phyloP scores from a whole-genome alignment of 2,888 invertebrate species.

The Physocephala rufipes region DNA sequence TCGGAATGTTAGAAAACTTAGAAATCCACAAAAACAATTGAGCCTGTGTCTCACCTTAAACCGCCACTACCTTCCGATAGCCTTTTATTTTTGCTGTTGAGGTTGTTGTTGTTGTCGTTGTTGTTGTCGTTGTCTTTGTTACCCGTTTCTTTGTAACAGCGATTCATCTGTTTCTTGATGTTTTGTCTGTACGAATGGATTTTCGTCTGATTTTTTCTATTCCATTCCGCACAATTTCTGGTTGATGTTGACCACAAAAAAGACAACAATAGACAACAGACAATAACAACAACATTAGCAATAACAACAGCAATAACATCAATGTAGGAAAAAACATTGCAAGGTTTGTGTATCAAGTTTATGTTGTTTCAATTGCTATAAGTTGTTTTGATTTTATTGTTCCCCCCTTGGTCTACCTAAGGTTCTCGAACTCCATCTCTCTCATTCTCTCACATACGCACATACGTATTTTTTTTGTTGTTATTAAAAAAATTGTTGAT shows the following conservation, averaged over 20 bases:
- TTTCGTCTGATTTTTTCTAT: slow-evolving; percentile 20
- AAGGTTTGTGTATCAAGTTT: slow-evolving; percentile 8
- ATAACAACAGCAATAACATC: neutral
- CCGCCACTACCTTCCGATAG: too few species aligned
- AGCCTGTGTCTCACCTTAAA: too few species aligned
- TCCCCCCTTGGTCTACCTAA: neutral
- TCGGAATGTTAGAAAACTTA: too few species aligned
- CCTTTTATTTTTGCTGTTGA: neutral
- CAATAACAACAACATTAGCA: slow-evolving; percentile 6
- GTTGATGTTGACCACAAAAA: slow-evolving; percentile 27
- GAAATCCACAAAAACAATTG: too few species aligned
- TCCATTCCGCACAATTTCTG: slow-evolving; percentile 28
- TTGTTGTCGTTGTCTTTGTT: neutral
- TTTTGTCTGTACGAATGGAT: neutral
- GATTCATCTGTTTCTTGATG: slow-evolving; percentile 10
- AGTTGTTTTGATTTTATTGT: too few species aligned
- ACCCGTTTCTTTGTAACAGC: too few species aligned
- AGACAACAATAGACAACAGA: neutral
- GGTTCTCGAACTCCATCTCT: too few species aligned
- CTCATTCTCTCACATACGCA: too few species aligned
- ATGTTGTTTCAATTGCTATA: neutral
- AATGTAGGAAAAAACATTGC: neutral
- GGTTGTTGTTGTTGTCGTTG: slow-evolving; percentile 4
- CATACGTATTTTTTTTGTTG: too few species aligned
- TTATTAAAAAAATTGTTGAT: neutral